Conservation (phyloP, 2,113 vertebrate genomes). For the Probosciger aterrimus region DNA sequence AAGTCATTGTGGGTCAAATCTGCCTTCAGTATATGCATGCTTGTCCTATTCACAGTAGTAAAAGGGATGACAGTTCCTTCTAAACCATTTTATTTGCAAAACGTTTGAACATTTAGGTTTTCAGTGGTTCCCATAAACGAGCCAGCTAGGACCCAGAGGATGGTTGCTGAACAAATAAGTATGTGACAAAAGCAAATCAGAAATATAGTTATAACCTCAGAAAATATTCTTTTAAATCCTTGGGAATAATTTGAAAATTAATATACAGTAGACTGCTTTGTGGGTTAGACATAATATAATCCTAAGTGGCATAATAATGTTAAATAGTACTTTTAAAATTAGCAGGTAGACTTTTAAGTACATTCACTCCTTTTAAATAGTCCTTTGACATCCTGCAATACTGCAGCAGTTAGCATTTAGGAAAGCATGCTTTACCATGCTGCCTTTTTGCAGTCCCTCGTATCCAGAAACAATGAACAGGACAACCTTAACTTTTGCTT, state of each 20-base stretch:
- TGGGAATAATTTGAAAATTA: neutral
- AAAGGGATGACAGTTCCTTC: neutral
- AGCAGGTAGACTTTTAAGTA: neutral
- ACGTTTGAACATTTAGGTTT: neutral
- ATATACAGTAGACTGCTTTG: neutral
- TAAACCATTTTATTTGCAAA: neutral
- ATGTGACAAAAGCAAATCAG: neutral
- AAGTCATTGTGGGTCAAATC: neutral
- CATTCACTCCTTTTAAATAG: neutral
- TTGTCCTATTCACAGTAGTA: neutral
- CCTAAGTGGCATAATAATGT: neutral
- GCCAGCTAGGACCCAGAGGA: neutral
- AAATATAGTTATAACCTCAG: neutral
- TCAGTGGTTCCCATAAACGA: neutral
- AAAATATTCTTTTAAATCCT: neutral
- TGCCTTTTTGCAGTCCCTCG: neutral
- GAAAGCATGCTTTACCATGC: neutral
- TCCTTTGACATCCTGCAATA: neutral
- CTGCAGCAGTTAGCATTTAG: neutral
- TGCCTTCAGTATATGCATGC: neutral
- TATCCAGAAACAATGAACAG: neutral
- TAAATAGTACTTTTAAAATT: neutral
- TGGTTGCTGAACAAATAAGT: neutral
- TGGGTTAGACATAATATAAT: neutral
- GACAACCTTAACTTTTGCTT: neutral